phyloP scores from a whole-genome alignment of 2,113 vertebrate species.

The Elachura formosa region DNA sequence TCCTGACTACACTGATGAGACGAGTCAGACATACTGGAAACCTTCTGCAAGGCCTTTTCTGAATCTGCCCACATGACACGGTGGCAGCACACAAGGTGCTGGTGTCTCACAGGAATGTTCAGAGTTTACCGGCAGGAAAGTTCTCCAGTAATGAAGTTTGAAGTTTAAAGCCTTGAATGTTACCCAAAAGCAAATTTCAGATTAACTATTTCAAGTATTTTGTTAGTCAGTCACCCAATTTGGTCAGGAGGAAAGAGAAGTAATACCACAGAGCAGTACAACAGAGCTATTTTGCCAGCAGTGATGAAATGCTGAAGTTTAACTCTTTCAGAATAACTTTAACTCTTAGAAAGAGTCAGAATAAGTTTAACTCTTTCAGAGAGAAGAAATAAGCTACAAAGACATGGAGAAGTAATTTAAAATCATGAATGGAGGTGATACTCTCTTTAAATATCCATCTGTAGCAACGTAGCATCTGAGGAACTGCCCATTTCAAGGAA shows the following conservation, averaged over 20 bases:
- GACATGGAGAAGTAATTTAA: not conserved
- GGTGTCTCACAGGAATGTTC: not conserved
- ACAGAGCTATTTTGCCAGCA: not conserved
- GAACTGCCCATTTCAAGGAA: not conserved
- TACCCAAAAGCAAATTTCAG: not conserved
- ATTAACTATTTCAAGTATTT: not conserved
- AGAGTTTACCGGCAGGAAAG: not conserved
- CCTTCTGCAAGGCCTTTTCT: not conserved
- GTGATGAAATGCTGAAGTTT: not conserved
- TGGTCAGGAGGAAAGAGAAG: not conserved
- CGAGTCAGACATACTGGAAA: accelerated
- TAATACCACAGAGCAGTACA: accelerated
- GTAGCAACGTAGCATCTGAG: not conserved
- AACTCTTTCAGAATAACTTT: not conserved
- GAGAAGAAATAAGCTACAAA: not conserved
- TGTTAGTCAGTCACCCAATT: not conserved
- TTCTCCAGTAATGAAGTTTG: not conserved
- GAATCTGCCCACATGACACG: not conserved
- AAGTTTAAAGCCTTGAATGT: not conserved
- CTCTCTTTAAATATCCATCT: not conserved
- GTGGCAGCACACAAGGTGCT: not conserved
- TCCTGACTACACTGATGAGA: not conserved
- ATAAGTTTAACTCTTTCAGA: not conserved
- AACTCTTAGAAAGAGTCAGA: too few relatives aligned
- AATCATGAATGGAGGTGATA: not conserved